Evolutionary conservation across 2,797 vertebrate genomes (phyloP).

Genomic region (Gambusia yucatana): DNA sequence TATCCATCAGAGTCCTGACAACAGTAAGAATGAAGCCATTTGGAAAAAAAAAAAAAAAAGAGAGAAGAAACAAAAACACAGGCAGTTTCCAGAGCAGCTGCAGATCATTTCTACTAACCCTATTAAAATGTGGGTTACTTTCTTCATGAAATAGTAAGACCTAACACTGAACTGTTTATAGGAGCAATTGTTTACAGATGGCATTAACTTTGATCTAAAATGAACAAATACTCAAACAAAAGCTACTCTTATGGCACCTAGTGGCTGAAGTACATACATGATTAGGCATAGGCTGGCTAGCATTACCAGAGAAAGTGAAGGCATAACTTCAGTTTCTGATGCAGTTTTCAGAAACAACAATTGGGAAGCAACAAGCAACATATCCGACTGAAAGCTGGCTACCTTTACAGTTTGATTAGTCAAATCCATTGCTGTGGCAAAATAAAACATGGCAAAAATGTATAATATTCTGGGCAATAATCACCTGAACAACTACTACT

Average conservation of each 20-base stretch:
- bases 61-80: neutral
- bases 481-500: neutral
- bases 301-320: neutral
- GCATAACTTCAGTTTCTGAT: neutral
- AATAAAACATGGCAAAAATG: neutral
- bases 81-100: constrained; percentile 37
- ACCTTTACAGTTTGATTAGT: neutral
- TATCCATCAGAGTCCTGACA: constrained; percentile 65
- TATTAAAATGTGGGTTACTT: constrained; percentile 29
- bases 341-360: neutral
- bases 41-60: neutral
- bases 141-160: constrained; percentile 31
- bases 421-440: neutral
- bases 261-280: constrained; percentile 32
- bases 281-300: neutral
- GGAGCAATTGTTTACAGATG: constrained; percentile 47
- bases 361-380: too few species aligned
- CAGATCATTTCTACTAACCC: constrained; percentile 33
- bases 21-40: constrained; percentile 54
- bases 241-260: constrained; percentile 48
- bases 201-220: constrained; percentile 20
- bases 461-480: neutral
- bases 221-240: constrained; percentile 8
- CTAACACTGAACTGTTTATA: constrained; percentile 18
- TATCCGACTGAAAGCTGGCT: neutral